phyloP scores from a whole-genome alignment of 1,140 invertebrate species.

The Colletes gigas region DNA sequence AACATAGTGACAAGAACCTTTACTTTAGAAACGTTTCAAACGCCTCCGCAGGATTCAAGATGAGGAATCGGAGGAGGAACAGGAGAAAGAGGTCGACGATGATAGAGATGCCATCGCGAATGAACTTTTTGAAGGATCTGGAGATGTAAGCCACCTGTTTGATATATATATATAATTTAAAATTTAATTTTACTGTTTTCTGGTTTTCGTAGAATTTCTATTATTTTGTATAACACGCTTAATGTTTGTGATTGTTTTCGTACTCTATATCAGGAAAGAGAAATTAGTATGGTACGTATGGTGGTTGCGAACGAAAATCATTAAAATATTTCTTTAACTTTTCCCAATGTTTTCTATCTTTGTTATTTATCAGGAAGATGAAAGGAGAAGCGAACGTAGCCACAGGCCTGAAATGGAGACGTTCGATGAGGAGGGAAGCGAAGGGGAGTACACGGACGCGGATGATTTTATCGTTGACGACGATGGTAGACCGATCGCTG shows the following conservation, averaged over 20 bases:
- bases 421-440: slow-evolving; percentile 89
- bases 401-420: slow-evolving; percentile 84
- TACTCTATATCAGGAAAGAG: slow-evolving; percentile 70
- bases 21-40: slow-evolving; percentile 91
- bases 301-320: neutral
- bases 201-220: neutral
- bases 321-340: neutral
- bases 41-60: slow-evolving; percentile 91
- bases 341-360: neutral
- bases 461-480: slow-evolving; percentile 99
- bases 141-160: slow-evolving; percentile 86
- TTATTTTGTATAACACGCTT: slow-evolving; percentile 23
- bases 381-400: slow-evolving; percentile 86
- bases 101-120: slow-evolving; percentile 94
- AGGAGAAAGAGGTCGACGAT: slow-evolving; percentile 86
- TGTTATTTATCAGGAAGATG: slow-evolving; percentile 85
- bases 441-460: slow-evolving; percentile 91
- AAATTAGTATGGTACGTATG: slow-evolving; percentile 68
- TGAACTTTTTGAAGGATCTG: slow-evolving; percentile 92
- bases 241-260: slow-evolving; percentile 36
- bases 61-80: slow-evolving; percentile 93
- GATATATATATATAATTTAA: neutral
- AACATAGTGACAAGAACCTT: neutral
- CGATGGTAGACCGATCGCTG: slow-evolving; percentile 94
- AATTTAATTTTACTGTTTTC: neutral